phyloP scores from a whole-genome alignment of 1,140 invertebrate species.

The Odontomachus brunneus region DNA sequence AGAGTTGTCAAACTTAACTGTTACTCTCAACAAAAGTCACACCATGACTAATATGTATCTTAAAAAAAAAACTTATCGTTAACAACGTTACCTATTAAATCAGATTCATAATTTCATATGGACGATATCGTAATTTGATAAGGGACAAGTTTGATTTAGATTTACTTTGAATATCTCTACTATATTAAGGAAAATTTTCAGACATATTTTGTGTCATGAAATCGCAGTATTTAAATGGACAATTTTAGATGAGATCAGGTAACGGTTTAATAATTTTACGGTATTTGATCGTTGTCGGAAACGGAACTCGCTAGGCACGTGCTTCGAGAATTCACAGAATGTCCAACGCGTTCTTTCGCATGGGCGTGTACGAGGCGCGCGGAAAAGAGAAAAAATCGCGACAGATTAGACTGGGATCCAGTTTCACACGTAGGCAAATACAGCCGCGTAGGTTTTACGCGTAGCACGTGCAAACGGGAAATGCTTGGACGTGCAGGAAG shows the following conservation, averaged over 20 bases:
- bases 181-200: not conserved
- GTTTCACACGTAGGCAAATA: constrained; percentile 21
- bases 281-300: constrained; percentile 6
- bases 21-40: no score
- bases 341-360: constrained; percentile 6
- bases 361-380: not conserved
- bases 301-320: constrained; percentile 12
- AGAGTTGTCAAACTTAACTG: no score
- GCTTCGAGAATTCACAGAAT: constrained; percentile 16
- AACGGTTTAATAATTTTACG: not conserved
- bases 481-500: not conserved
- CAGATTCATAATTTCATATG: no score
- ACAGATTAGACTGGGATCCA: constrained; percentile 32
- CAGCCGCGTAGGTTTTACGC: no score
- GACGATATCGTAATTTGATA: no score
- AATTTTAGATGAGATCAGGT: no score
- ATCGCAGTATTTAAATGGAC: no score
- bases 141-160: no score
- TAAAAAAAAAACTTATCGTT: no score
- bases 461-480: not conserved
- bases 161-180: no score
- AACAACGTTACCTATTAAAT: no score
- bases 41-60: no score
- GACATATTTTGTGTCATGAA: not conserved
- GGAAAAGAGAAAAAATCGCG: not conserved